Conservation (phyloP, 2,113 vertebrate genomes). For the Cebus imitator region DNA sequence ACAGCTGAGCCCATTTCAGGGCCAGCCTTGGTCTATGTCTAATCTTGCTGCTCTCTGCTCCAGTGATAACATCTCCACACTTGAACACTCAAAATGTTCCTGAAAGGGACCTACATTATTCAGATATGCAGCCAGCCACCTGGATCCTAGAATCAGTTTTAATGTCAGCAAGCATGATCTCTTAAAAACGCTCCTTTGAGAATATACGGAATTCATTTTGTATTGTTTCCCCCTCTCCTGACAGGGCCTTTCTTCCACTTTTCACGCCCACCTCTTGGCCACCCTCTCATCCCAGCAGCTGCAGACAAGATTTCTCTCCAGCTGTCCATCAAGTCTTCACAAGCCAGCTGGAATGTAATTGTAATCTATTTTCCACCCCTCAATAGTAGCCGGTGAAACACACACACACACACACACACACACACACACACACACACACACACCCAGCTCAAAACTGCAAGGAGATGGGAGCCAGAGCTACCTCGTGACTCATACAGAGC, state of each 20-base stretch:
- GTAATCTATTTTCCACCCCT: slow-evolving; percentile 75
- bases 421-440: not conserved
- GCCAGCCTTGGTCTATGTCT: not conserved
- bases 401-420: slow-evolving; percentile 33
- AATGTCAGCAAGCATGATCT: not conserved
- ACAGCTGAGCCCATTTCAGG: not conserved
- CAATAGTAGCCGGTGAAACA: slow-evolving; percentile 57
- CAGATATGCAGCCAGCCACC: not conserved
- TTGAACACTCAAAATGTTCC: not conserved
- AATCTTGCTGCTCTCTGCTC: not conserved
- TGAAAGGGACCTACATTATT: not conserved
- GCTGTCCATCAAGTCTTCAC: slow-evolving; percentile 75
- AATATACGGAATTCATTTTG: not conserved
- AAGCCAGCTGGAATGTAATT: slow-evolving; percentile 71
- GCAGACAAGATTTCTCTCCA: slow-evolving; percentile 68
- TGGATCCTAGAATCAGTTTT: not conserved
- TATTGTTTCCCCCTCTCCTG: slow-evolving; percentile 17
- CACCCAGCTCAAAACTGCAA: slow-evolving; percentile 56
- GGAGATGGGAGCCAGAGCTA: slow-evolving; percentile 35
- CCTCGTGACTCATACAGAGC: slow-evolving; percentile 59
- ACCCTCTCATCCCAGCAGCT: slow-evolving; percentile 61
- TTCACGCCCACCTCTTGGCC: slow-evolving; percentile 48
- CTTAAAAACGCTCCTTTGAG: slow-evolving; percentile 5
- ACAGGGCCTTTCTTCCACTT: slow-evolving; percentile 15
- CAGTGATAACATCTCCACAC: not conserved